Evolutionary conservation across 2,113 vertebrate genomes (phyloP), one percentile per base, ranked within the genome.

Genomic region (Elephas maximus): DNA sequence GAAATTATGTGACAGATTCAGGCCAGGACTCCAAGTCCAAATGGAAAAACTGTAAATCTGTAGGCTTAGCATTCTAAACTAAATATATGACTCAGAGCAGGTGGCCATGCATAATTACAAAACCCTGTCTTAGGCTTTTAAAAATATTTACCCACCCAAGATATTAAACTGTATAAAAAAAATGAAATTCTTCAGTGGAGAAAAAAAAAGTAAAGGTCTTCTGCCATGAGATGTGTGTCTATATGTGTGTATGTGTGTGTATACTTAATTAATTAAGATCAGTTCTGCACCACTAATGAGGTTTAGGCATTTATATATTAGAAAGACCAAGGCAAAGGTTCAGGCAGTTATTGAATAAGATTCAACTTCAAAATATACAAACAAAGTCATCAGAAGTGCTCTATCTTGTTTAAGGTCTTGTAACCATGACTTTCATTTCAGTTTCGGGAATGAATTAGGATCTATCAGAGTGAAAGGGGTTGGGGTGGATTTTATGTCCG

Each of bases 1-100:
- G 67, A 86, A 96, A 96, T 95, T 96, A 96, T 62, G 6, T 86
- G 93, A 93, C 94, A 96, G 88, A 93, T 83, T 96, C 88, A 95
- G n/a, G 95, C 89, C 95, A 94, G 85, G 86, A 96, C 87, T 89
- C 79, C 60, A 41, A 23, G 0, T 73, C 65, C 86, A 92, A 88
- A 53, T 12, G 76, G 51, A 81, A 91, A 89, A 86, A 44, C 18
- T 28, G 26, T 90, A 94, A 71, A 89, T 95, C 79, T 33, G 0
- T 33, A 33, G 45, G 6, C 24, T 86, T 87, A 89, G 26, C 53
- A 81, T 94, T 86, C 95, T 24, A 53, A 89, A 89, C 74, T 6
- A 88, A 95, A 96, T 88, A 30, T 87, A 48, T 53, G 81, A 74
- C 84, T 97, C 79, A 88, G 37, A 96, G 62, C 94, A 90, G 96